Base-by-base conservation (phyloP, 2,113 vertebrate genomes). In the Tachysurus fulvidraco region DNA sequence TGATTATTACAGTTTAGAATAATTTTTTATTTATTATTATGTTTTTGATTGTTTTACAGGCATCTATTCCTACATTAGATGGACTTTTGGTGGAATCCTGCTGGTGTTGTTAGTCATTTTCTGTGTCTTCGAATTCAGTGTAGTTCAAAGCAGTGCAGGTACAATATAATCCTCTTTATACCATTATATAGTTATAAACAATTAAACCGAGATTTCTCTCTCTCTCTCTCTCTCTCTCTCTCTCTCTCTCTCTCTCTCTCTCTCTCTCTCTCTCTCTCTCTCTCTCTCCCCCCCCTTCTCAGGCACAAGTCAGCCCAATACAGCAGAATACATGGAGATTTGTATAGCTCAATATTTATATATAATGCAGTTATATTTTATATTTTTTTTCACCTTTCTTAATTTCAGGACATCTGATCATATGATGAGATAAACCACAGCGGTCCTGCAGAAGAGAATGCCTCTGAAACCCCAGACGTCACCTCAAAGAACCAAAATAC, bases 321-420 rank as follows among this genome's bases (percentile, higher is more conserved):
- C 76, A 55, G 13, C 44, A 21, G 7, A 21, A 19, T n/a, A 60
- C 4, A 84, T 16, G 16, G 25, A 84, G 71, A 59, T 78, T 50
- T 64, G 57, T 77, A 50, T 16, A 0, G 52, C 0, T 67, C 52
- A 6, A 19, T 30, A 50, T 5, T 16, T 65, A 4, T 50, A 50
- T 50, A 36, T 50, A 65, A 67, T 65, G 46, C 2, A 25, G 4
- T 65, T 50, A 50, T 2, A 36, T 36, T 36, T 36, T 36, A 3
- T n/a, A n/a, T n/a, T n/a, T 17, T 78, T 54, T 4, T 16, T 52
- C 0, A 28, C 17, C 17, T 73, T 25, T 57, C 5, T 80, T 46
- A 52, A 13, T 88, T 88, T 80, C 21, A 81, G 87, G 46, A 78
- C 13, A 64, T n/a, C n/a, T n/a, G n/a, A n/a, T 4, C 81, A 0